Percentiles rank a stretch among this genome's conserved stretches.
phyloP scores from a whole-genome alignment of 92 coral and sea anemone genomes.

The Palythoa grandis region DNA sequence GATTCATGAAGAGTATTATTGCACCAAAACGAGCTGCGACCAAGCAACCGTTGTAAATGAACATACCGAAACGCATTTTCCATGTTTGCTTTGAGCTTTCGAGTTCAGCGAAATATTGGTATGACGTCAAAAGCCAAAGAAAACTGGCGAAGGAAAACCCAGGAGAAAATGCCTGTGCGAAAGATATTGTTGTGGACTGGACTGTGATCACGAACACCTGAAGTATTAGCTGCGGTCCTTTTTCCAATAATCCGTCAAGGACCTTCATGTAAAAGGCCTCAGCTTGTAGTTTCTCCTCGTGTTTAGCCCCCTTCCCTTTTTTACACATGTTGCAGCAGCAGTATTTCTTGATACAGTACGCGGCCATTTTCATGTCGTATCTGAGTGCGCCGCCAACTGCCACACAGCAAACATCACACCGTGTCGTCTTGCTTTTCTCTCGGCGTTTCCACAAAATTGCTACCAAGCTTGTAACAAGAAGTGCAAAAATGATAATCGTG shows the following conservation, averaged over 20 bases:
- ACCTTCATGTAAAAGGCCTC: conserved; percentile 37
- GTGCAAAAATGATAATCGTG: conserved; percentile 15
- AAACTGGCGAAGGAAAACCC: conserved; percentile 41
- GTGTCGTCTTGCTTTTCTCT: conserved; percentile 29
- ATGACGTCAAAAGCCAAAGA: conserved; percentile 26
- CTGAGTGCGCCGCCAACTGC: conserved; percentile 32
- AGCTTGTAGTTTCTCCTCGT: conserved; percentile 37
- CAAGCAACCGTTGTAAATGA: conserved; percentile 19
- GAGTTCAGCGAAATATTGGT: conserved; percentile 39
- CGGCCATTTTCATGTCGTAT: conserved; percentile 35
- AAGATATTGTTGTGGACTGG: conserved; percentile 18
- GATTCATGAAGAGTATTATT: conserved; percentile 29
- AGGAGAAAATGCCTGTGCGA: conserved; percentile 35
- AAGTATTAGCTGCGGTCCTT: conserved; percentile 36
- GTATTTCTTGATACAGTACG: conserved; percentile 33
- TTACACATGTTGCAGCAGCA: conserved; percentile 18
- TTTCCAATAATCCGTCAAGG: conserved; percentile 32
- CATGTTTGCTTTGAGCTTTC: conserved; percentile 40
- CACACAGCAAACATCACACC: conserved; percentile 36
- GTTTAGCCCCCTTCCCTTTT: conserved; percentile 1
- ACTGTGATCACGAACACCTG: conserved; percentile 39
- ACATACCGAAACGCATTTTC: conserved; percentile 35
- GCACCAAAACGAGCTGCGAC: conserved; percentile 42
- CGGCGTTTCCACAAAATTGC: conserved; percentile 35
- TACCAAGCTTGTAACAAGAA: conserved; percentile 17